These are phyloP conservation scores for Dichetophora obliterata DNA, from an alignment of 2,888 invertebrate genomes.

Conservation along the genomic window DNA sequence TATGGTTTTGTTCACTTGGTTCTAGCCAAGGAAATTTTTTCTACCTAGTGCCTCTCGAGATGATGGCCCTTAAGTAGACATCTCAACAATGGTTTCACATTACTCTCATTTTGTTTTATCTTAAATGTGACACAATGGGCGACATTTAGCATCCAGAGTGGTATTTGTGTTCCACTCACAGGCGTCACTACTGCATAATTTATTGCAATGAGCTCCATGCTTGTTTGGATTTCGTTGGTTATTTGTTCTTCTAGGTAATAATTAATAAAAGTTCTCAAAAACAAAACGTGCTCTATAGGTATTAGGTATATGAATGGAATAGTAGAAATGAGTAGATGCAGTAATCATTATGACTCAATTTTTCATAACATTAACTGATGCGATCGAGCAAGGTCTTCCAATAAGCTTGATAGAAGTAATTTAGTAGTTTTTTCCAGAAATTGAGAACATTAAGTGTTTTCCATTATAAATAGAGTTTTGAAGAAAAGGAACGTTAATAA, in stretches of 20 bases:
- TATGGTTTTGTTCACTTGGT: neutral
- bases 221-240: neutral
- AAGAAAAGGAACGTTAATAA: no score
- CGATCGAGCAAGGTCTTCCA: no score
- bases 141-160: slow-evolving; percentile 2
- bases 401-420: no score
- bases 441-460: no score
- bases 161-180: neutral
- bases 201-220: neutral
- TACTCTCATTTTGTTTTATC: slow-evolving; percentile 36
- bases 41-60: neutral
- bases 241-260: neutral
- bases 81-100: slow-evolving; percentile 39
- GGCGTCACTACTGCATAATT: slow-evolving; percentile 9
- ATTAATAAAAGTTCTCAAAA: no score
- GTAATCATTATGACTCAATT: no score
- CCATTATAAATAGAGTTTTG: no score
- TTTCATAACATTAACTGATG: no score
- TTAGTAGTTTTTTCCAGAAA: no score
- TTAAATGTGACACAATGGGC: slow-evolving; percentile 25
- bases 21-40: neutral
- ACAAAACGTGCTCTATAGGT: no score
- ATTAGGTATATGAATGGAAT: no score
- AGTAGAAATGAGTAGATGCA: no score
- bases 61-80: slow-evolving; percentile 33